phyloP scores from a whole-genome alignment of 2,888 invertebrate species.

The Drosophila emarginata region DNA sequence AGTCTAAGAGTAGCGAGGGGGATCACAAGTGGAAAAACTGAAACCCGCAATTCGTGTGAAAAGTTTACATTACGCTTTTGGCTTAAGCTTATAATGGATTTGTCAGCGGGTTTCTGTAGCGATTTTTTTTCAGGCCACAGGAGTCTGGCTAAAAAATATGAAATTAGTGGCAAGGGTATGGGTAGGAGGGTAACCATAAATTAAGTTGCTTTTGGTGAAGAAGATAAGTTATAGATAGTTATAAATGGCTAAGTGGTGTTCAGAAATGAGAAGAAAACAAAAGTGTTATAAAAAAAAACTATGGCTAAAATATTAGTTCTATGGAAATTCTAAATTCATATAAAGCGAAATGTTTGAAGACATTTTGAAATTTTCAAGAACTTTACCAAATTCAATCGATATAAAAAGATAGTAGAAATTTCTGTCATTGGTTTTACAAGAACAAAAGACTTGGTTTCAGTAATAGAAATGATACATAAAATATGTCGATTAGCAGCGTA shows the following conservation, averaged over 20 bases:
- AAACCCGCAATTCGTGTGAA: slow-evolving; percentile 69
- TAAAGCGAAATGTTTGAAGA: no score
- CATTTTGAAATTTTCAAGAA: no score
- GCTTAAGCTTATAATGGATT: slow-evolving; percentile 76
- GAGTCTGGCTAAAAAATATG: slow-evolving; percentile 34
- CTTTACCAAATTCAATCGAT: no score
- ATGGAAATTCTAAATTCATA: no score
- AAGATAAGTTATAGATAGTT: slow-evolving; percentile 57
- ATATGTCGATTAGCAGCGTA: no score
- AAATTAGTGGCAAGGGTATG: slow-evolving; percentile 31
- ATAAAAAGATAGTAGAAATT: no score
- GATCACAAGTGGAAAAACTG: slow-evolving; percentile 31
- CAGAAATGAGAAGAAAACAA: neutral
- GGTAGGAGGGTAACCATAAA: slow-evolving; percentile 27
- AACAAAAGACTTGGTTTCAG: no score
- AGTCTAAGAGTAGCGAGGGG: slow-evolving; percentile 33
- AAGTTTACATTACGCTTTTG: slow-evolving; percentile 71
- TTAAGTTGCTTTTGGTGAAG: slow-evolving; percentile 25
- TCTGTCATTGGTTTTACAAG: no score
- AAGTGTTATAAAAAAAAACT: neutral
- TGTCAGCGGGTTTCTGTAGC: slow-evolving; percentile 69
- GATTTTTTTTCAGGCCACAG: slow-evolving; percentile 32
- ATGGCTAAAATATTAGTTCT: no score
- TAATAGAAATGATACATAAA: no score
- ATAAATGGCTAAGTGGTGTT: slow-evolving; percentile 33